Base-by-base conservation (phyloP, 2,888 invertebrate species). In the Hypena proboscidalis region DNA sequence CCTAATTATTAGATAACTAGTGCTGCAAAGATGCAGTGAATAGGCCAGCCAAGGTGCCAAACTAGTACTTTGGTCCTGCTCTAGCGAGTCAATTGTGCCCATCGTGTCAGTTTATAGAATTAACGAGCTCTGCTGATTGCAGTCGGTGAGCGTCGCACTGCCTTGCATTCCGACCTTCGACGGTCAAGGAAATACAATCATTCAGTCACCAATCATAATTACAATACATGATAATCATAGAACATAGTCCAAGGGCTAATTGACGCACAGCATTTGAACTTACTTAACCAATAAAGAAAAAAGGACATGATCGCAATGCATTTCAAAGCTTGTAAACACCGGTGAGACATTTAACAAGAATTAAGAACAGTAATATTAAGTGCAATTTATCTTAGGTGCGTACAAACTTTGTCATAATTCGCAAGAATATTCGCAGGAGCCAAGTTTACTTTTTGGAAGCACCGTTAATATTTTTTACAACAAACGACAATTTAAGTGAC, bases 181-280 rank as follows among this genome's bases (percentile, higher is more conserved):
- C 67, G 80, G 80, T 83, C 84, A 85, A 85, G 87, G 88, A 86
- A 88, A 84, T 84, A 83, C 80, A 84, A 78, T 80, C 77, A 77
- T 83, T 79, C 72, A 80, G 67, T 53, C 63, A 70, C 70, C 73
- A 76, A 82, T 85, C 77, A 80, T 73, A 77, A 77, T n/a, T n/a
- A n/a, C n/a, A 76, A 73, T 74, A 71, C 61, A 73, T 64, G 74
- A 70, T 80, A 82, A 83, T 80, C 70, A 73, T 65, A 71, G 71
- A 69, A 80, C 57, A 76, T 72, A 70, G 65, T 56, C 52, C 67
- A 49, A 74, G 61, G 61, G 68, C 69, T 68, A 65, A 64, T 74
- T 81, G 78, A 82, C 85, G 88, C 88, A 80, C 65, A 85, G 87
- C 51, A 60, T 48, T n/a, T 70, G 47, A 62, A 56, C 46, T 47